Evolutionary conservation across 2,113 vertebrate genomes (phyloP).

Genomic region (Leptocoma aspasia): DNA sequence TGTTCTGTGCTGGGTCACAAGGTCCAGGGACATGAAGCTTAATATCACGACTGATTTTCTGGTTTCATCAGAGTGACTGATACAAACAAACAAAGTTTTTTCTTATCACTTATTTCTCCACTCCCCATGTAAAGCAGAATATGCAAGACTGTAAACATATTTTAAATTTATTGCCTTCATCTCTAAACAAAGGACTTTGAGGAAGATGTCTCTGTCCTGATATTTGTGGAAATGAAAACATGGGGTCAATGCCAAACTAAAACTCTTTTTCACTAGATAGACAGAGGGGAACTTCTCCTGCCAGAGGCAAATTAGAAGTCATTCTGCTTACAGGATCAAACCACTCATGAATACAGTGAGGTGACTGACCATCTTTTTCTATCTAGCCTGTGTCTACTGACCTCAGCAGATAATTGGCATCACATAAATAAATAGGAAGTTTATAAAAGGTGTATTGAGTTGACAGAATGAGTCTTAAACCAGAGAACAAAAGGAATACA

Average conservation of each 20-base stretch:
- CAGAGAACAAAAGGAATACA: not conserved
- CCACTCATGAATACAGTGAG: not conserved
- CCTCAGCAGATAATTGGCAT: not conserved
- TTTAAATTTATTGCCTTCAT: not conserved
- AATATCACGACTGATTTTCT: not conserved
- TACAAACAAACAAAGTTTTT: not conserved
- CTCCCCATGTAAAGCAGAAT: not conserved
- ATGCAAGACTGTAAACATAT: not conserved
- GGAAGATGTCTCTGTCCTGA: not conserved
- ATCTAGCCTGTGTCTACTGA: not conserved
- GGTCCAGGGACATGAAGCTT: not conserved
- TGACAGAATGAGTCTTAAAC: not conserved
- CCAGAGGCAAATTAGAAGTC: not conserved
- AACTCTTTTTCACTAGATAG: not conserved
- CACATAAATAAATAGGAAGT: not conserved
- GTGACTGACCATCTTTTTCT: not conserved
- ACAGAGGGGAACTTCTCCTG: not conserved
- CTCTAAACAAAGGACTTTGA: not conserved
- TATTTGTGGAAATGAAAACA: not conserved
- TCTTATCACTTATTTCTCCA: not conserved
- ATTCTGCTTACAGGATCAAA: not conserved
- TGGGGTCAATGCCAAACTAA: not conserved
- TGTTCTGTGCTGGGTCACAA: not conserved
- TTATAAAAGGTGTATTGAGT: not conserved
- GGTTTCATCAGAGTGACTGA: not conserved